Evolutionary conservation across 2,888 invertebrate genomes (phyloP), one percentile per base, ranked within the genome.

Genomic region (Euplexia lucipara): DNA sequence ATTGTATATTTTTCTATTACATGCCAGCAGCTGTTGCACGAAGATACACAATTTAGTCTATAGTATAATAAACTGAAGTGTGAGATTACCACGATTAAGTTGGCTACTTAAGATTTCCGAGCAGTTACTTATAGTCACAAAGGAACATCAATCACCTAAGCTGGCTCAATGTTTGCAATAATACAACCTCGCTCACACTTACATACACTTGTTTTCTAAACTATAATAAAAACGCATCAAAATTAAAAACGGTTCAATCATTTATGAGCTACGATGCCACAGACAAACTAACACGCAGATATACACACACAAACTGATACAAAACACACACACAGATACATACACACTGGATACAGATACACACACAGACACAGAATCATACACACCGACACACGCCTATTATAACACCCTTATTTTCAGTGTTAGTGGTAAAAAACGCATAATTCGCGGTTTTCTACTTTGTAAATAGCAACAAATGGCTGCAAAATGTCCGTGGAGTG

Each of bases 1-100:
- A 37, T 32, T 54, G 22, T 68, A 30, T 30, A 39, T 65, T 37
- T 14, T 59, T 34, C 35, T 14, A 1, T 22, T n/a, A n/a, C n/a
- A 12, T 34, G 3, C n/a, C n/a, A n/a, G 14, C 4, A n/a, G n/a
- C 16, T 16, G 8, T 47, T 30, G 35, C 2, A 2, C 0, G 4
- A 9, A n/a, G 32, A 18, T 34, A 32, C 2, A 22, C 22, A 39
- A 16, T 16, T 41, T 8, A 22, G 18, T 12, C 22, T 7, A 12
- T n/a, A 18, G n/a, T n/a, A 30, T 30, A 10, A 14, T 7, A 48
- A 26, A 42, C 16, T 61, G 18, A 18, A 26, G 10, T 47, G 30
- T 47, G n/a, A 22, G 12, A 22, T 32, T 41, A 51, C 12, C 18
- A 37, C 26, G 9, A 44, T 34, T 32, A 45, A 51, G 16, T 37